Percentiles rank a stretch among this genome's conserved stretches.
These are phyloP conservation scores for Cygnus buccinator DNA, from an alignment of 2,113 vertebrate genomes.

Conservation along the genomic window DNA sequence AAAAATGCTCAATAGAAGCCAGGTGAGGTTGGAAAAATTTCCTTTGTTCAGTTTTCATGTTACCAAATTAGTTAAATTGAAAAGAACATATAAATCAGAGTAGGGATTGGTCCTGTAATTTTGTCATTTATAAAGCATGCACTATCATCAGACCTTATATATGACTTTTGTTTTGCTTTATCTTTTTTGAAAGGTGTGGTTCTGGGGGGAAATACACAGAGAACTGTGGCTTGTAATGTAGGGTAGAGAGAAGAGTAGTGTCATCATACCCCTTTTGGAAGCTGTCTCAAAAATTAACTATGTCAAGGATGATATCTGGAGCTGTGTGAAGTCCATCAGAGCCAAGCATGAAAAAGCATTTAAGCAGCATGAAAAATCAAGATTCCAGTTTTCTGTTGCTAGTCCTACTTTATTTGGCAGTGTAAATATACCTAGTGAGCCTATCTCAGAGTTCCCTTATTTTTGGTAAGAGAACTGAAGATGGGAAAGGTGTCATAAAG, in stretches of 20 bases:
- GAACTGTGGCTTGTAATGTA: background rate
- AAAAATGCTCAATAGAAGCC: background rate
- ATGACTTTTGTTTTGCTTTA: background rate
- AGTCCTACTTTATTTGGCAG: background rate
- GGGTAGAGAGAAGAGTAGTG: background rate
- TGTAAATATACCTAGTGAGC: background rate
- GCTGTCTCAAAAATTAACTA: background rate
- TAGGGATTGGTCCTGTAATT: background rate
- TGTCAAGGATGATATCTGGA: background rate
- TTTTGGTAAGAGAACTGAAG: background rate
- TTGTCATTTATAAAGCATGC: background rate
- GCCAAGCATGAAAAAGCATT: background rate
- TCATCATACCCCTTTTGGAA: background rate
- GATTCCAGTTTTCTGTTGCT: background rate
- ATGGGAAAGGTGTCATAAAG: background rate
- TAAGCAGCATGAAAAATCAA: background rate
- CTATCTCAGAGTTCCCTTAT: background rate
- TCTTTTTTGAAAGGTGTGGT: accelerated
- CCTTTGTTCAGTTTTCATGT: background rate
- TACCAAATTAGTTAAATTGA: background rate
- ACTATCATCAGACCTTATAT: background rate
- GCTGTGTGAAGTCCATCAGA: background rate
- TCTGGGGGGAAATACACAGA: background rate
- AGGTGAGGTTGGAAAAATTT: background rate
- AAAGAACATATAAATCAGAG: background rate